Percentiles rank a stretch among this genome's conserved stretches.
Conservation (phyloP, 2,113 vertebrate species). For the Anas platyrhynchos region DNA sequence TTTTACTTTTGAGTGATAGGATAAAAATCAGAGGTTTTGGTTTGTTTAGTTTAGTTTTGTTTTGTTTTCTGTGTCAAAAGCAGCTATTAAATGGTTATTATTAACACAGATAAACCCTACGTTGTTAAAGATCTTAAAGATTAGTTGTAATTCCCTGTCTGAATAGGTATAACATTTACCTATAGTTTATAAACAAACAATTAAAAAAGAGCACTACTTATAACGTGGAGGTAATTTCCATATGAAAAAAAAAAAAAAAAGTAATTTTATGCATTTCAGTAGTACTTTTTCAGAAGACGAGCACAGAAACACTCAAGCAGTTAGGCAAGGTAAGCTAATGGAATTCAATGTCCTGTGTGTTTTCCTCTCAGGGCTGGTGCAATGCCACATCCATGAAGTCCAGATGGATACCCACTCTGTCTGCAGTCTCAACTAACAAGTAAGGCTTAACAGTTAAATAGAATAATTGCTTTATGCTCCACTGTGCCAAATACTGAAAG, state of each 20-base stretch:
- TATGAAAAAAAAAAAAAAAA: neutral
- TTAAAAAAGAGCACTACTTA: neutral
- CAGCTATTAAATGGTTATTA: neutral
- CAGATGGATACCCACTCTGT: neutral
- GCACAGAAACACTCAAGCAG: neutral
- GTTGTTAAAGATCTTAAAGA: neutral
- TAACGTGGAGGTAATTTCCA: neutral
- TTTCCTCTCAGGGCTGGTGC: neutral
- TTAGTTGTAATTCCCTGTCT: neutral
- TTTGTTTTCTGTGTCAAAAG: neutral
- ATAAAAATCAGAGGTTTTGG: neutral
- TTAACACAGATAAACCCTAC: neutral
- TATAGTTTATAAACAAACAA: neutral
- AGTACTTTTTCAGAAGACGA: neutral
- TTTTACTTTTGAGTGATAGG: neutral
- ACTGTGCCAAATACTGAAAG: neutral
- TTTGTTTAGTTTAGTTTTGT: neutral
- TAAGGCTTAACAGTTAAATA: neutral
- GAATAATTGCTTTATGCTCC: neutral
- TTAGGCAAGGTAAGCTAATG: neutral
- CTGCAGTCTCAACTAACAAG: neutral
- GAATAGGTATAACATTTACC: neutral
- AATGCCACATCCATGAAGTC: neutral
- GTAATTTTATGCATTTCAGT: neutral
- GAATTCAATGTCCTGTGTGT: neutral